Evolutionary conservation across 1,140 invertebrate species (phyloP).

Genomic region (Leptinotarsa defecta): DNA sequence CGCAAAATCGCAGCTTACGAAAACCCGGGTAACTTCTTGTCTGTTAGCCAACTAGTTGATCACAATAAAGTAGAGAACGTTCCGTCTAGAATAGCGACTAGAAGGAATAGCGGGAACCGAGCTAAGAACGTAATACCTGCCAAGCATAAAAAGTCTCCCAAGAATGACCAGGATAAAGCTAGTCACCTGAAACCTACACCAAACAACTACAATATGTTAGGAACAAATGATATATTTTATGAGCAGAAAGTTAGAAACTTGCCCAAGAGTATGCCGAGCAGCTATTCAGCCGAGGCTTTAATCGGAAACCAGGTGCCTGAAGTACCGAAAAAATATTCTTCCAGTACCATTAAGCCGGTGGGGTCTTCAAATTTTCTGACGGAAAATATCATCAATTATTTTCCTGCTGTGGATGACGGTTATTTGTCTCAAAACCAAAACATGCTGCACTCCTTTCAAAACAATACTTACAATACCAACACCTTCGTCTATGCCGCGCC

Average conservation of each 20-base stretch:
- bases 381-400: constrained; percentile 50
- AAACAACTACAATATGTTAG: constrained; percentile 34
- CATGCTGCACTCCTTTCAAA: constrained; percentile 46
- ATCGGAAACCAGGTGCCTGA: constrained; percentile 56
- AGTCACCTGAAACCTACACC: constrained; percentile 29
- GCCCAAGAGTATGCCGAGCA: constrained; percentile 53
- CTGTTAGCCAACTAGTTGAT: constrained; percentile 70
- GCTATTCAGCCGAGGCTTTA: constrained; percentile 65
- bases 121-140: constrained; percentile 22
- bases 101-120: constrained; percentile 45
- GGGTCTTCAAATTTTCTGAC: constrained; percentile 43
- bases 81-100: constrained; percentile 36
- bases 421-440: constrained; percentile 47
- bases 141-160: constrained; percentile 29
- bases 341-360: constrained; percentile 36
- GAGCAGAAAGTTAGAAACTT: constrained; percentile 37
- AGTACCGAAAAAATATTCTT: constrained; percentile 41
- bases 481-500: constrained; percentile 43
- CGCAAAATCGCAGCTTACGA: constrained; percentile 43
- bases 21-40: constrained; percentile 59
- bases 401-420: constrained; percentile 46
- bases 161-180: constrained; percentile 13
- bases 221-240: constrained; percentile 35
- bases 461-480: constrained; percentile 43
- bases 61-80: constrained; percentile 59